phyloP scores from a whole-genome alignment of 1,140 invertebrate genomes.

The Eumaeus atala region DNA sequence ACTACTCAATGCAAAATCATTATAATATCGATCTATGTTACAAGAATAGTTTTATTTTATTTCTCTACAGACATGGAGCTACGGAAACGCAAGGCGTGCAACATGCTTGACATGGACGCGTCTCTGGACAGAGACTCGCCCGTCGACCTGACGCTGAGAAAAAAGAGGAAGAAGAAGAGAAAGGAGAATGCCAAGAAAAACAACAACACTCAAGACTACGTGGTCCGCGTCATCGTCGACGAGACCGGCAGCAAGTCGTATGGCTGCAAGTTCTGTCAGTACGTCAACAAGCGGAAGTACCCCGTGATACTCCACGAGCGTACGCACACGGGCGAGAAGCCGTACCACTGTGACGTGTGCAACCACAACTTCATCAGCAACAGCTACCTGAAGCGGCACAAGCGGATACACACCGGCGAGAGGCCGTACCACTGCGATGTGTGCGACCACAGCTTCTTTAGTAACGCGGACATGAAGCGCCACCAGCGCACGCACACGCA shows the following conservation, averaged over 20 bases:
- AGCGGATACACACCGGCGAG: background rate
- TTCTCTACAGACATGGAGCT: background rate
- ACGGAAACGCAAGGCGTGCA: background rate
- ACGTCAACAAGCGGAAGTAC: background rate
- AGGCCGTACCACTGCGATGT: background rate
- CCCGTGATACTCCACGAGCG: slow-evolving; percentile 4
- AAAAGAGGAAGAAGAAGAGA: no score
- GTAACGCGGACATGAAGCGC: background rate
- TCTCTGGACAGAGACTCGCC: background rate
- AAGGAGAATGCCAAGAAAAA: no score
- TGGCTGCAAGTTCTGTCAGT: background rate
- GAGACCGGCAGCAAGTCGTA: background rate
- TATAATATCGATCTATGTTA: no score
- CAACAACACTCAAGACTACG: background rate
- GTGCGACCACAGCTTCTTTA: background rate
- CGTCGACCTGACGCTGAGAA: background rate
- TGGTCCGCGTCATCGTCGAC: background rate
- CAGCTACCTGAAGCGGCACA: background rate
- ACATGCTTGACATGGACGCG: background rate
- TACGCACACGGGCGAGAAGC: slow-evolving; percentile 2
- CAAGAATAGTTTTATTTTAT: no score
- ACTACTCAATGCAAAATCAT: no score
- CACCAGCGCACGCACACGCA: background rate
- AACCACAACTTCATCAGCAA: background rate
- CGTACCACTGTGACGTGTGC: background rate